Evolutionary conservation across 2,888 invertebrate genomes (phyloP), one percentile per base, ranked within the genome.

Genomic region (Nipponacmea schrenckii): DNA sequence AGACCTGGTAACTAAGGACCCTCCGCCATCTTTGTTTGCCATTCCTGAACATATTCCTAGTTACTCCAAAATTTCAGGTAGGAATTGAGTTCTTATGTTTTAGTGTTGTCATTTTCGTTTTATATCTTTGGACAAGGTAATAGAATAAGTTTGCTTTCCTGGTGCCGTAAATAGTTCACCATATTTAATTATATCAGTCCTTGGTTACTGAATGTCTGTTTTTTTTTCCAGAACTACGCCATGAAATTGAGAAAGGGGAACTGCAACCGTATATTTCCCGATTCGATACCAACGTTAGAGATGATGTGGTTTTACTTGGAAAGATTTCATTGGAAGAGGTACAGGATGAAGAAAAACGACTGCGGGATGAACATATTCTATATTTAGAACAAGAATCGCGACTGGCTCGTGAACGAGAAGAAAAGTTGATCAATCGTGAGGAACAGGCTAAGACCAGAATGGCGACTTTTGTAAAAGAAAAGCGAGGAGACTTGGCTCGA

Each of bases 251-350:
- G 74, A 81, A 84, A 62, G 81, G 80, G 7, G 83, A 86, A 64
- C 75, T 87, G 50, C 79, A 78, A 5, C 80, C 82, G 14, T 87
- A 87, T 69, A 74, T 86, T 50, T 79, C 81, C 26, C 79, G 84
- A 24, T 87, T 87, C 77, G 85, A 86, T 70, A 79, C 80, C 0
- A 83, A 80, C 2, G 82, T 86, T 8, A 75, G 76, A 62, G 85
- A 86, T 67, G 86, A 87, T 63, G 83, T 87, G 48, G 82, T 87
- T 24, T 85, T 87, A 85, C 79, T 87, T 44, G 87, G 86, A 0
- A 80, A 78, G 67, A 86, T 87, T 67, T 80, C 82, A 4, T 78
- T 87, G 72, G 85, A 86, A 71, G 87, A 87, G 50, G 84, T 87
- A 1, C 84, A 87, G 80, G 84, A 85, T 46, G 87, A 87, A 70